These are phyloP conservation scores for Dicerorhinus sumatrensis DNA, from an alignment of 2,113 vertebrate species.

Conservation along the genomic window DNA sequence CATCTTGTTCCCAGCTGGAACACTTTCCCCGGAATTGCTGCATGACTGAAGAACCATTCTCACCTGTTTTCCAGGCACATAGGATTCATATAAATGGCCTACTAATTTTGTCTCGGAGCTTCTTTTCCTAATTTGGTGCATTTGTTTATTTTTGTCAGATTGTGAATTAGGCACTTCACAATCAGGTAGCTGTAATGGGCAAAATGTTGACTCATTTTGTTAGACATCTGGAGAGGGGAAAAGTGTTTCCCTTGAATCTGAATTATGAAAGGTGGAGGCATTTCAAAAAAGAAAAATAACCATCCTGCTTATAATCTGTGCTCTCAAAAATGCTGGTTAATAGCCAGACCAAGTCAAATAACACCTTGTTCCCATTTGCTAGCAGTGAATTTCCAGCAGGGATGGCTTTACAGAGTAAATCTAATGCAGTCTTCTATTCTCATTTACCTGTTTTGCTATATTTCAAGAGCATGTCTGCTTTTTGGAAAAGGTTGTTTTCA, in stretches of 20 bases:
- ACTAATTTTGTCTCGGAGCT: slow-evolving; percentile 58
- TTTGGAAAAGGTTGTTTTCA: slow-evolving; percentile 60
- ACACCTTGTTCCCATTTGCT: slow-evolving; percentile 51
- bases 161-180: slow-evolving; percentile 63
- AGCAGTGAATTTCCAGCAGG: slow-evolving; percentile 75
- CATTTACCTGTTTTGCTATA: slow-evolving; percentile 42
- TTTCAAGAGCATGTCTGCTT: neutral
- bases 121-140: slow-evolving; percentile 63
- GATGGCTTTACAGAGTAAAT: neutral
- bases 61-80: slow-evolving; percentile 74
- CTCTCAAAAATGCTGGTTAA: slow-evolving; percentile 60
- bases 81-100: slow-evolving; percentile 51
- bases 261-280: slow-evolving; percentile 57
- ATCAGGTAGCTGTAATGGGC: slow-evolving; percentile 65
- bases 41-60: slow-evolving; percentile 60
- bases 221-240: slow-evolving; percentile 49
- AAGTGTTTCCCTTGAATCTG: slow-evolving; percentile 60
- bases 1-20: slow-evolving; percentile 40
- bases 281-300: slow-evolving; percentile 65
- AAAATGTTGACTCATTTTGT: slow-evolving; percentile 65
- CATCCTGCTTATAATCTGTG: slow-evolving; percentile 57
- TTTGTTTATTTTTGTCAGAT: slow-evolving; percentile 77
- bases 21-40: neutral
- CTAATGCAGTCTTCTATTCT: neutral
- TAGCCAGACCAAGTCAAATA: slow-evolving; percentile 69